Evolutionary conservation across 1,140 invertebrate genomes (phyloP), one percentile per base, ranked within the genome.

Genomic region (Drosophila funebris): DNA sequence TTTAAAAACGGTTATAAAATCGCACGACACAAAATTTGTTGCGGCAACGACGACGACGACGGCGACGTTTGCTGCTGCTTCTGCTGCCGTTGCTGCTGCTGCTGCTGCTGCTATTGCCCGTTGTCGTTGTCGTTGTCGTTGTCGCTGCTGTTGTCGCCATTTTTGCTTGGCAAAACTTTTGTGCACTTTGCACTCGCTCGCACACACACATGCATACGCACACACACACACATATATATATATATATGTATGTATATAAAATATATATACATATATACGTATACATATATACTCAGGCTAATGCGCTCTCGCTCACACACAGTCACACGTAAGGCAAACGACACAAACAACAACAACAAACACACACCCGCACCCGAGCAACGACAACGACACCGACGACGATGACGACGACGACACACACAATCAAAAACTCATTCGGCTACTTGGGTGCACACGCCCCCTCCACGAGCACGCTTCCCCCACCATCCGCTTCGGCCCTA

Each of bases 341-440:
- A 80, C 78, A 80, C 72, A 75, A 80, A 75, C 46, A 68, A 78
- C 58, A 72, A 43, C n/a, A n/a, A n/a, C n/a, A n/a, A 43, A 27
- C 46, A 48, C 27, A 39, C 39, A 27, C 58, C 27, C 48, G 14
- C 33, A 48, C 43, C 33, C 70, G 41, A 39, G n/a, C 29, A 27
- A 9, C 41, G 8, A 64, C 27, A 7, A 53, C 22, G 9, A 57
- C 53, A 31, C 18, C 41, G 50, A 58, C 53, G 54, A 37, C n/a
- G 52, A 48, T 31, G 41, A 57, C 39, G 57, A 71, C 72, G 43
- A 64, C 73, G 61, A 56, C 73, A 78, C 71, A 74, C 56, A 78
- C 76, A 83, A 87, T 87, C 82, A 78, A 77, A 81, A 85, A 81
- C 66, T 69, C 74, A 87, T 87, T 81, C 82, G 81, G 81, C 77